Conservation (phyloP, 2,888 invertebrate genomes). For the Athrips mouffetella region DNA sequence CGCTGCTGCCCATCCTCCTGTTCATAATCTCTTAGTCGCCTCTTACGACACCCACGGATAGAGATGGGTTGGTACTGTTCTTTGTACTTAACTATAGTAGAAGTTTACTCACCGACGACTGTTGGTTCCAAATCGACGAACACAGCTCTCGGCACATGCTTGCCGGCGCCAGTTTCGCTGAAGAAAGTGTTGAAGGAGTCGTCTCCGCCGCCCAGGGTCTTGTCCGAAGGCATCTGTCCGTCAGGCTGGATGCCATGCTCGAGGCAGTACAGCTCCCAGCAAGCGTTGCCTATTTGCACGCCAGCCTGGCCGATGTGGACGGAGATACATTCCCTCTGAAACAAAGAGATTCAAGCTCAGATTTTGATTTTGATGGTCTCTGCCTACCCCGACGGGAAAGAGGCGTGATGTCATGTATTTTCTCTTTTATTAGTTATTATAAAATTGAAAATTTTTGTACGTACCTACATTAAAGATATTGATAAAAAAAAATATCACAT, state of each 20-base stretch:
- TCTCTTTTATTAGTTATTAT: too few species aligned
- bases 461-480: too few species aligned
- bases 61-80: too few species aligned
- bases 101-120: constrained; percentile 84
- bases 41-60: too few species aligned
- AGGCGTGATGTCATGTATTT: neutral
- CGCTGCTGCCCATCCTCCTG: too few species aligned
- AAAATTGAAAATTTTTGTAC: too few species aligned
- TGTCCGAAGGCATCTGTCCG: constrained; percentile 92
- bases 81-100: neutral
- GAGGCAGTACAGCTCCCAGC: constrained; percentile 91
- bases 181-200: constrained; percentile 89
- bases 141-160: constrained; percentile 93
- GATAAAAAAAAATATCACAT: too few species aligned
- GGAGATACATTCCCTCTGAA: constrained; percentile 90
- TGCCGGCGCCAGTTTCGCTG: constrained; percentile 86
- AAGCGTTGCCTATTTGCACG: constrained; percentile 91
- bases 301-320: constrained; percentile 93
- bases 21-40: too few species aligned
- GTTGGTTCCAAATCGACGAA: constrained; percentile 96
- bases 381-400: constrained; percentile 3
- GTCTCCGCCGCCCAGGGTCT: constrained; percentile 84
- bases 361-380: neutral
- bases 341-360: too few species aligned
- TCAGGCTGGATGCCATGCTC: constrained; percentile 92